Evolutionary conservation across 2,113 vertebrate genomes (phyloP), one percentile per base, ranked within the genome.

Genomic region (Blennius ocellaris): DNA sequence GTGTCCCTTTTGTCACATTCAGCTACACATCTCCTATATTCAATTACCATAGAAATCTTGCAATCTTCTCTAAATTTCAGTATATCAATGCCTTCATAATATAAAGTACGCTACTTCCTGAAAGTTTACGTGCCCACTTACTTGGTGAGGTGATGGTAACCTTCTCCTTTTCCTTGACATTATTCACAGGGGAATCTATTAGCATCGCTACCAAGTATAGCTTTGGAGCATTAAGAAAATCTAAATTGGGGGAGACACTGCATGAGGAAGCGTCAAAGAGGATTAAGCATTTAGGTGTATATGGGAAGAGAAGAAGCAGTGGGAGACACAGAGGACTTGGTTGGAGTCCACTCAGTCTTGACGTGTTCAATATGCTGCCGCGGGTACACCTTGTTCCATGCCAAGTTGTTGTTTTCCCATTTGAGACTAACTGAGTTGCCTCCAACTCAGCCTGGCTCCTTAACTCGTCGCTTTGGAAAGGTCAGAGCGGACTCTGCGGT

Each of bases 391-490:
- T 47, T 53, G 41, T 70, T 88, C 68, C 17, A 66, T 55, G 73
- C 78, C 69, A 75, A 44, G 73, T 71, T 85, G 80, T 81, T 88
- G 55, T 83, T 75, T 81, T 81, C 56, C 56, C 86, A 45, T 76
- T 38, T 12, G 85, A 81, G 84, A 77, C 66, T 36, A 17, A 17
- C 57, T 4, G 12, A 54, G 58, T 75, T 72, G 74, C 76, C 61
- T 80, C 64, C 76, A 84, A 78, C 61, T 71, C 49, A 49, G 71
- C 12, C 65, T 55, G 69, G 52, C 73, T 83, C 81, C 63, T 76
- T 55, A 79, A 78, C 73, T 57, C 80, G n/a, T 73, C 55, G 71
- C 74, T 74, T 52, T 67, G 72, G 72, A 91, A 88, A 93, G 90
- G 89, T 92, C 91, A 87, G 64, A 30, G 62, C 14, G 0, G 45